phyloP scores from a whole-genome alignment of 30 jellyfish, hydroid and myxozoan species.

The Sanderia malayensis region DNA sequence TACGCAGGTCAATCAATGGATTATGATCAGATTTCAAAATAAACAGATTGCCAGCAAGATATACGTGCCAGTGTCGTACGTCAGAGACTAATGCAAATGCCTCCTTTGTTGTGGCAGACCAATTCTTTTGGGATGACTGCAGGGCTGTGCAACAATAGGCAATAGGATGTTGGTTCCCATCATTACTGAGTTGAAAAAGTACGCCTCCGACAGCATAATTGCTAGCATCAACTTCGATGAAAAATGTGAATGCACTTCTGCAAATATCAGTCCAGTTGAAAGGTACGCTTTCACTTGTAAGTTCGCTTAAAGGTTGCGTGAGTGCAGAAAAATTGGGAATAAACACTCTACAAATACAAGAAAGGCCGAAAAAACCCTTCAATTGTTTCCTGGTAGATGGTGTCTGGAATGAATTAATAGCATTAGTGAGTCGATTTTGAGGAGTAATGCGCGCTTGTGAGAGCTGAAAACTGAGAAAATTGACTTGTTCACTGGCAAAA shows the following conservation, averaged over 20 bases:
- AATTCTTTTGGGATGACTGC: constrained; percentile 30
- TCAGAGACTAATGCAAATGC: constrained; percentile 31
- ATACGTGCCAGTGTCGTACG: constrained; percentile 42
- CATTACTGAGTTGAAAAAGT: constrained; percentile 25
- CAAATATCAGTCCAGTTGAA: constrained; percentile 3
- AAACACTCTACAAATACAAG: background rate
- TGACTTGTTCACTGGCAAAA: constrained; percentile 13
- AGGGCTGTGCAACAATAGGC: constrained; percentile 38
- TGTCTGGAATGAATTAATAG: constrained; percentile 6
- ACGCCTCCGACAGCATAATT: constrained; percentile 58
- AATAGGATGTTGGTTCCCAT: constrained; percentile 20
- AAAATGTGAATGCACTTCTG: constrained; percentile 2
- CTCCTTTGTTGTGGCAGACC: constrained; percentile 53
- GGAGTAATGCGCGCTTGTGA: constrained; percentile 11
- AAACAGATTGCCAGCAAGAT: too few species aligned
- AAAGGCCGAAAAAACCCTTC: background rate
- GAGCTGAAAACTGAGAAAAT: constrained; percentile 12
- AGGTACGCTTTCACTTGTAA: constrained; percentile 1
- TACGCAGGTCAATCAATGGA: constrained; percentile 25
- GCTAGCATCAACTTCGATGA: constrained; percentile 44
- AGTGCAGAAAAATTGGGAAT: constrained; percentile 11
- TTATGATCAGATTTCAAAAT: constrained; percentile 36
- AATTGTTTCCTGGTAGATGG: too few species aligned
- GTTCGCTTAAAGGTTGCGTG: constrained; percentile 6
- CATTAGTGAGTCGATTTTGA: constrained; percentile 1